Base-by-base conservation (phyloP, 2,888 invertebrate species). In the Latheticus oryzae region DNA sequence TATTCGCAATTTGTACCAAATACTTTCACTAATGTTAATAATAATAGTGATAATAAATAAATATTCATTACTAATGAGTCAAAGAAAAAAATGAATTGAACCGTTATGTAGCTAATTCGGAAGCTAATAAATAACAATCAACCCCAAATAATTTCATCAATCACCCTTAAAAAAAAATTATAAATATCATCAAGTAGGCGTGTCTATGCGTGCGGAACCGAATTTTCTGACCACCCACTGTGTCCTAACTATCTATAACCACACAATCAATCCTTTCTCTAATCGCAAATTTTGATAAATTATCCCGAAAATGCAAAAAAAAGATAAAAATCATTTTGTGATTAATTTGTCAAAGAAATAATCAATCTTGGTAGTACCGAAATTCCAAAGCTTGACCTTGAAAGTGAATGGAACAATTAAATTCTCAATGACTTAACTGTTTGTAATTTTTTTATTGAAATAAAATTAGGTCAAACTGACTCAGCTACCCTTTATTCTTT, bases 211-310 rank as follows among this genome's bases (percentile, higher is more conserved):
- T 68, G 72, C 71, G 70, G 69, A 72, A 72, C 70, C 61, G 64
- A 58, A 60, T 57, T 59, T 63, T 51, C 62, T 69, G 74, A 69
- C 74, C 74, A 74, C 74, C 73, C 73, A 74, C 70, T 40, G 62
- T 37, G 69, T 62, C 26, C 19, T 40, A 51, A 51, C 51, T 51
- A 19, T 12, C 33, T 43, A 43, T 33, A 43, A 53, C 52, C 30
- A 21, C n/a, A n/a, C n/a, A n/a, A n/a, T n/a, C 51, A 53, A 53
- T 28, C 52, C 52, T 52, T 52, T 23, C 11, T 15, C 30, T 43
- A 43, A 43, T 43, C 50, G 28, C 28, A 28, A 9, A 40, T 38
- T 38, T 19, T 38, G 23, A 38, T 38, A 23, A 13, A 38, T 38
- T 13, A 23, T 23, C 5, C n/a, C n/a, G n/a, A n/a, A n/a, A n/a